Evolutionary conservation across 2,888 invertebrate genomes (phyloP), one percentile per base, ranked within the genome.

Genomic region (Hybos culiciformis): DNA sequence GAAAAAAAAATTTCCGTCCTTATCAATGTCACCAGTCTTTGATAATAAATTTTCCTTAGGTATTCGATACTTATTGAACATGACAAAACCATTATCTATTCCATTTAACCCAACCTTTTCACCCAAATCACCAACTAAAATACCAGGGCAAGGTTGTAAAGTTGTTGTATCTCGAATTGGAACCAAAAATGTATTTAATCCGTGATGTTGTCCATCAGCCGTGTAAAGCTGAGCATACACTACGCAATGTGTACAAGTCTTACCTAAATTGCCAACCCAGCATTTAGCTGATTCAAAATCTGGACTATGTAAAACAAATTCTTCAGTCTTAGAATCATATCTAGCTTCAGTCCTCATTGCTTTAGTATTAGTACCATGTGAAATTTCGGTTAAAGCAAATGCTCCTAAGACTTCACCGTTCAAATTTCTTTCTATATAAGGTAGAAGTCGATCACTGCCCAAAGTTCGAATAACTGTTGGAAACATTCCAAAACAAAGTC

Each of bases 91-190:
- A 69, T 96, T 96, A 61, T 96, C 96, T 32, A 94, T 66, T 3
- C 91, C 93, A 63, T 94, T 90, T 8, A 91, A 71, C 0, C 87
- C 93, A 33, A 87, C 71, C 67, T 96, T 96, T 61, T 85, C 84
- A 1, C 96, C 96, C 69, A 96, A 75, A 61, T 96, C 94, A 0
- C 93, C 93, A 0, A 93, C 83, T 1, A 73, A 75, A 1, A 96
- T 76, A 1, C 92, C 91, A 0, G 86, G 78, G 56, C 70, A 77
- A 0, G 87, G 75, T 41, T 74, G 57, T 55, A 85, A 61, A 0
- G 85, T 86, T 44, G 73, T 67, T 1, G 79, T 75, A 63, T 87
- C 80, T 4, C 92, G 69, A 46, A 96, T 73, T 1, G 85, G 90
- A 12, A 88, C 85, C n/a, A 93, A 68, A 59, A 96, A 96, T 0